These are phyloP conservation scores for Nebria ingens DNA, from an alignment of 1,140 invertebrate species.

Conservation along the genomic window DNA sequence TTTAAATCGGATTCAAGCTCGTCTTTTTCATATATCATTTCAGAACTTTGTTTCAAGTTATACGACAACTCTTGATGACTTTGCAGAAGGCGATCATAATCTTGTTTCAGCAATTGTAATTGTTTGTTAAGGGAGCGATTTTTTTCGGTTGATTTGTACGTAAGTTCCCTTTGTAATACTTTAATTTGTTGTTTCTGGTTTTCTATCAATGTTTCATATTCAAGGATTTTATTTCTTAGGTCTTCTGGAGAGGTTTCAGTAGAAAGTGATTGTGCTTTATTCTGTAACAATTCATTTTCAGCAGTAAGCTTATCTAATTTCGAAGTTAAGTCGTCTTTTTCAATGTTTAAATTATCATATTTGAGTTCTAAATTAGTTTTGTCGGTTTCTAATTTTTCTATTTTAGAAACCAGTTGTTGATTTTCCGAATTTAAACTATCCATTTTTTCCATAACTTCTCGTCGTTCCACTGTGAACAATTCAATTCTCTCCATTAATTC, in stretches of 20 bases:
- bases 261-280: conserved; percentile 26
- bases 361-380: conserved; percentile 38
- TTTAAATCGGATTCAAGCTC: conserved; percentile 31
- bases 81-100: conserved; percentile 21
- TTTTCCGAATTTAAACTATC: conserved; percentile 52
- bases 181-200: conserved; percentile 37
- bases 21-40: conserved; percentile 40
- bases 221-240: conserved; percentile 39
- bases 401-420: conserved; percentile 37
- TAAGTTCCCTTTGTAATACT: conserved; percentile 33
- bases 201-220: conserved; percentile 35
- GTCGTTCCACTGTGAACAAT: conserved; percentile 48
- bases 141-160: conserved; percentile 24
- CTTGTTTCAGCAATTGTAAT: conserved; percentile 9
- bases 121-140: background rate
- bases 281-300: conserved; percentile 21
- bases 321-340: conserved; percentile 29
- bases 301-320: conserved; percentile 25
- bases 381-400: conserved; percentile 46
- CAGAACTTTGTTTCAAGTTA: conserved; percentile 38
- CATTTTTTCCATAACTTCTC: conserved; percentile 59
- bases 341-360: conserved; percentile 33
- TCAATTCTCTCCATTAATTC: conserved; percentile 57
- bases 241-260: conserved; percentile 35
- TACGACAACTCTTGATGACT: conserved; percentile 30